Conservation (phyloP, 2,888 invertebrate genomes). For the Scrobipalpa costella region DNA sequence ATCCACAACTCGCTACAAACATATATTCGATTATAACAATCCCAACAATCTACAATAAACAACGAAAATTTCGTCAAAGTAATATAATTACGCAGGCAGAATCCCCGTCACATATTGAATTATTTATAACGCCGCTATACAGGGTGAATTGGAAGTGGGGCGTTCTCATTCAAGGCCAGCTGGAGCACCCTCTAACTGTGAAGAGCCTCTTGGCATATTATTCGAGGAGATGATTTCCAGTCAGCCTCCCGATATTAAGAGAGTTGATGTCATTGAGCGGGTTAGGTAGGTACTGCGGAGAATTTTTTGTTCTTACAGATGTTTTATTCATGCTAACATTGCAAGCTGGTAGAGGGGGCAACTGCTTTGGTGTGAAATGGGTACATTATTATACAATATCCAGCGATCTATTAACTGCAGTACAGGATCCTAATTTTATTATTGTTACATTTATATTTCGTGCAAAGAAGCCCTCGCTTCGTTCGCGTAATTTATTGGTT, state of each 20-base stretch:
- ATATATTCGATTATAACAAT: too few species aligned
- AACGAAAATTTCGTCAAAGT: neutral
- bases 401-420: too few species aligned
- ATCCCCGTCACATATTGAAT: neutral
- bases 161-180: constrained; percentile 23
- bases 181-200: constrained; percentile 16
- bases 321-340: too few species aligned
- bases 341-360: too few species aligned
- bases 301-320: too few species aligned
- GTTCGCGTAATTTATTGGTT: too few species aligned
- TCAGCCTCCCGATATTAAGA: neutral
- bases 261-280: constrained; percentile 1
- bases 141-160: constrained; percentile 21
- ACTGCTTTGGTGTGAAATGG: too few species aligned
- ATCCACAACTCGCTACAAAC: too few species aligned
- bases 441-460: too few species aligned
- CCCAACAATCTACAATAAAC: neutral
- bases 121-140: neutral
- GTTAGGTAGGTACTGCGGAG: neutral
- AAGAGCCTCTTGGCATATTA: constrained; percentile 18
- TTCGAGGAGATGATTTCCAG: constrained; percentile 15
- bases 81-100: neutral
- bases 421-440: too few species aligned
- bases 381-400: too few species aligned
- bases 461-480: too few species aligned